Evolutionary conservation across 2,113 vertebrate species (phyloP), one percentile per base, ranked within the genome.

Genomic region (Cricetomys ansorgei): DNA sequence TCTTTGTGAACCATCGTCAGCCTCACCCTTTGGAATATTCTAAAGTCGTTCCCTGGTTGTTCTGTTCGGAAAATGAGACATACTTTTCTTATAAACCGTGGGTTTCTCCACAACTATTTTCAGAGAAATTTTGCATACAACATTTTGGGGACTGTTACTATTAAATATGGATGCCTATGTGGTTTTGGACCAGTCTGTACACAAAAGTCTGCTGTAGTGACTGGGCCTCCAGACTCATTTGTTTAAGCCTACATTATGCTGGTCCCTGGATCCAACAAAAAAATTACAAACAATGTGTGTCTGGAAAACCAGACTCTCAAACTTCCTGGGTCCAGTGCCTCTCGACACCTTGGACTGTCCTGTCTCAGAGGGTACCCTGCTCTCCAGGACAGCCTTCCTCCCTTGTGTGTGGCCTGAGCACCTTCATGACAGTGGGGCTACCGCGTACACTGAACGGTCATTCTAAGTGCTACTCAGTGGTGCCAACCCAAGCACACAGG

Each of bases 1-100:
- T 96, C 73, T 92, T 95, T 94, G 69, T 92, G 69, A 97, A 94
- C 92, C 95, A 67, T 93, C 85, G 92, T 95, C 90, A 75, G 3
- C 92, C 62, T 88, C 29, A 27, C 37, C 73, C 85, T 94, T 91
- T 86, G 92, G 88, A 86, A 53, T 81, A 96, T 81, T 92, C 53
- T 92, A 95, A 96, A 55, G 72, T 67, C 67, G 65, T 91, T 94
- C 57, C 91, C 70, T 91, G 88, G 90, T 92, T 29, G 1, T 88
- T 86, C 69, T 53, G 57, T 88, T 94, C 89, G 45, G 88, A 96
- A 97, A 95, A 90, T 1, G 53, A 97, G 79, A 72, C 37, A 19
- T 72, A 72, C 69, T 93, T 94, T 94, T 94, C n/a, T 96, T 72
- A 89, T 34, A 84, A 94, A 75, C 50, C 0, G 0, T 67, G 65